Percentiles rank a stretch among this genome's conserved stretches.
phyloP scores from a whole-genome alignment of 2,888 invertebrate species.

The Drosophila helvetica region DNA sequence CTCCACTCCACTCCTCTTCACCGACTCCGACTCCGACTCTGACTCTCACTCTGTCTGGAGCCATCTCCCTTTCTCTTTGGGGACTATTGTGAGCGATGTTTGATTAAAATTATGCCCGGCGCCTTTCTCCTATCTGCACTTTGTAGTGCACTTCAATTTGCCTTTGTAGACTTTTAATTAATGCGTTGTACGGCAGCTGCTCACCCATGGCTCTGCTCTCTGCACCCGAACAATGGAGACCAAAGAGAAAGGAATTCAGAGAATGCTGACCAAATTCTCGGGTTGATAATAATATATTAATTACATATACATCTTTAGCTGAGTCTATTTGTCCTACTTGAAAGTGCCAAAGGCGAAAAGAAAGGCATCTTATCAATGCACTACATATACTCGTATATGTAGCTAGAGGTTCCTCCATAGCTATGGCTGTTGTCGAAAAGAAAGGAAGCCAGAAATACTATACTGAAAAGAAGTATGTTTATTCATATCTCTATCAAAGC shows the following conservation, averaged over 20 bases:
- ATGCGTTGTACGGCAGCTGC: slow-evolving; percentile 41
- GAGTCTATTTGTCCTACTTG: slow-evolving; percentile 3
- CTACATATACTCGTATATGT: too few relatives aligned
- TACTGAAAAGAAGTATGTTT: too few relatives aligned
- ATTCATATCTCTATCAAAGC: too few relatives aligned
- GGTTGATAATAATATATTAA: slow-evolving; percentile 19
- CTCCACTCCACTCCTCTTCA: neutral
- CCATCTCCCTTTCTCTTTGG: slow-evolving; percentile 13
- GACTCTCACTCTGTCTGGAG: neutral
- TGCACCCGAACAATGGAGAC: slow-evolving; percentile 19
- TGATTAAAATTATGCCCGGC: slow-evolving; percentile 74
- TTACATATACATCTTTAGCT: neutral
- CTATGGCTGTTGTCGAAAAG: too few relatives aligned
- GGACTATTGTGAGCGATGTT: slow-evolving; percentile 57
- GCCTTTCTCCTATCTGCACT: slow-evolving; percentile 31
- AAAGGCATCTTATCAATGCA: neutral
- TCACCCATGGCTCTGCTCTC: neutral
- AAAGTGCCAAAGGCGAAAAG: neutral
- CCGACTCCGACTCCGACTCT: neutral
- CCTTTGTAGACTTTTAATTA: slow-evolving; percentile 69
- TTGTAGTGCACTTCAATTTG: slow-evolving; percentile 63
- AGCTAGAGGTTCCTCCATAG: too few relatives aligned
- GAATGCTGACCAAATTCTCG: slow-evolving; percentile 24
- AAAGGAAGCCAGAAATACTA: too few relatives aligned
- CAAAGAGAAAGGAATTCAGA: slow-evolving; percentile 19